phyloP scores from a whole-genome alignment of 2,888 invertebrate genomes.

The Acleris emargana region DNA sequence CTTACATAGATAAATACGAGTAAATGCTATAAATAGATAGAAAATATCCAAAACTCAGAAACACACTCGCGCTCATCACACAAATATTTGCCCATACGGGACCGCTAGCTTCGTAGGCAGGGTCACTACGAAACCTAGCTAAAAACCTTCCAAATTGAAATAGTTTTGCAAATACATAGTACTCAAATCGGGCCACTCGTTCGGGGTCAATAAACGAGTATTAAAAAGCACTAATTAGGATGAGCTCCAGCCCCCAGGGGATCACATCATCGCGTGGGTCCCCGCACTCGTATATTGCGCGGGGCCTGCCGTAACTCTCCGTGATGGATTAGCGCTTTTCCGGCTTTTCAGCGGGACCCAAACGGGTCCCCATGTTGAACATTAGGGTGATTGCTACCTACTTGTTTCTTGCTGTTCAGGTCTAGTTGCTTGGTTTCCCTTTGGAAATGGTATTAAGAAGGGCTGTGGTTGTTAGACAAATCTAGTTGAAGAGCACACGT shows the following conservation, averaged over 20 bases:
- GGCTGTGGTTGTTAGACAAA: no score
- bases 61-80: no score
- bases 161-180: background rate
- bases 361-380: constrained; percentile 47
- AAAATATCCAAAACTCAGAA: no score
- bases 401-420: constrained; percentile 4
- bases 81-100: no score
- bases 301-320: constrained; percentile 24
- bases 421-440: no score
- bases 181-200: no score
- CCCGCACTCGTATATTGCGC: constrained; percentile 36
- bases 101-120: no score
- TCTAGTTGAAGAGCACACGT: no score
- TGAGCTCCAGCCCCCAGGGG: constrained; percentile 4
- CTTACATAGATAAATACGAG: no score
- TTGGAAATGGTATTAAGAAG: no score
- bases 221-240: constrained; percentile 10
- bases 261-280: constrained; percentile 30
- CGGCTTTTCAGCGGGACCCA: constrained; percentile 73
- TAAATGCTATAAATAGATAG: no score
- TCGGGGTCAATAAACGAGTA: background rate
- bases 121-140: no score
- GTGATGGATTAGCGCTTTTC: constrained; percentile 61
- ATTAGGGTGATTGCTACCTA: constrained; percentile 29
- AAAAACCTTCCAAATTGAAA: background rate